Percentiles rank a stretch among this genome's conserved stretches.
Evolutionary conservation across 2,113 vertebrate genomes (phyloP).

Genomic region (Corythoichthys haematopterus): DNA sequence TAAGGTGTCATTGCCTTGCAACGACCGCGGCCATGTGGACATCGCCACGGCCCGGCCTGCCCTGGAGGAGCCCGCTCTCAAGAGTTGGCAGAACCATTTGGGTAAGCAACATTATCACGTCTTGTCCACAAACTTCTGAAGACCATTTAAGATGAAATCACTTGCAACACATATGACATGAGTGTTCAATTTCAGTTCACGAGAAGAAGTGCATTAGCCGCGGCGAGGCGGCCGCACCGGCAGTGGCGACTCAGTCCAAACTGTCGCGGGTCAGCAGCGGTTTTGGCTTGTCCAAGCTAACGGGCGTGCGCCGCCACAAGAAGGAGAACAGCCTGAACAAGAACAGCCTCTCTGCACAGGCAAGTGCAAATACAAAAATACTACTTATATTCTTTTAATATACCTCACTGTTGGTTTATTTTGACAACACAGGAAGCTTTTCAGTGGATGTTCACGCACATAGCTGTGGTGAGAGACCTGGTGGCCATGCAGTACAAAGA

Average conservation of each 20-base stretch:
- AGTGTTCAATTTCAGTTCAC: constrained; percentile 70
- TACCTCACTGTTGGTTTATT: background rate
- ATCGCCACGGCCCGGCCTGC: constrained; percentile 80
- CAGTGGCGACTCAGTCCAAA: constrained; percentile 87
- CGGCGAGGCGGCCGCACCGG: constrained; percentile 84
- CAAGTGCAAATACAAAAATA: constrained; percentile 39
- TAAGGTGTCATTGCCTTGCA: constrained; percentile 89
- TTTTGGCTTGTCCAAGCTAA: constrained; percentile 96
- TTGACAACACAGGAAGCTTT: constrained; percentile 83
- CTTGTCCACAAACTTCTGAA: too few species aligned
- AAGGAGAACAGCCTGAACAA: constrained; percentile 91
- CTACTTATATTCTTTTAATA: background rate
- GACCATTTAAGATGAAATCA: background rate
- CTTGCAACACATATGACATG: background rate
- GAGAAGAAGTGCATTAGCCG: constrained; percentile 95
- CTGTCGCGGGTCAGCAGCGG: constrained; percentile 95
- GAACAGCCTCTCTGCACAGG: constrained; percentile 92
- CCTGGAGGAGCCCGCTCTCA: constrained; percentile 89
- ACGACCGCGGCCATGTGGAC: constrained; percentile 93
- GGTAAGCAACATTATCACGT: constrained; percentile 67
- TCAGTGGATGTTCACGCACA: constrained; percentile 99
- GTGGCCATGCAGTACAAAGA: constrained; percentile 97
- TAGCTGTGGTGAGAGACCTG: constrained; percentile 92
- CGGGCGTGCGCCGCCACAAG: constrained; percentile 88
- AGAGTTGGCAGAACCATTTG: constrained; percentile 96